These are phyloP conservation scores for Drosophila littoralis DNA, from an alignment of 1,140 invertebrate species.

Conservation along the genomic window DNA sequence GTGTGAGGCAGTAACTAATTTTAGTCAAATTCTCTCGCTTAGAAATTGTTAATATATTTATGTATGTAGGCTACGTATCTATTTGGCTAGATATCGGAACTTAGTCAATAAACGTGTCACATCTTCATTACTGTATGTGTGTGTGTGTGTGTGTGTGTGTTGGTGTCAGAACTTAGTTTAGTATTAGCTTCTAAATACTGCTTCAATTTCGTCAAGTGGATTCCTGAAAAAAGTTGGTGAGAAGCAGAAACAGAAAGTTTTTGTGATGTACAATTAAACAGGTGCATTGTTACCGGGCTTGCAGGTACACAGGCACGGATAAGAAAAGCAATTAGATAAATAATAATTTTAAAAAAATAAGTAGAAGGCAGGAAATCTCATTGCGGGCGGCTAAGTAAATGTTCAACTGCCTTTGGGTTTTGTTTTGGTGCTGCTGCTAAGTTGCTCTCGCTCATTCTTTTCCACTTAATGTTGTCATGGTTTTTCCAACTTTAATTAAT, in stretches of 20 bases:
- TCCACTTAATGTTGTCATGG: conserved; percentile 37
- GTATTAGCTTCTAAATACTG: conserved; percentile 84
- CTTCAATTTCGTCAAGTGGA: conserved; percentile 84
- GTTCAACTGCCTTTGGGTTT: conserved; percentile 28
- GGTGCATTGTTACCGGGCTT: conserved; percentile 46
- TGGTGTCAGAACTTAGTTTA: conserved; percentile 62
- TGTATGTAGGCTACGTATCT: conserved; percentile 34
- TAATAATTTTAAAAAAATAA: conserved; percentile 53
- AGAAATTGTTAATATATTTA: conserved; percentile 42
- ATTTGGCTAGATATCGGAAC: conserved; percentile 51
- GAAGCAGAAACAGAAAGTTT: conserved; percentile 75
- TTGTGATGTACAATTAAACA: conserved; percentile 61
- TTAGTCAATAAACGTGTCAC: conserved; percentile 67
- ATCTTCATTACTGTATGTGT: conserved; percentile 55
- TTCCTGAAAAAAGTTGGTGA: conserved; percentile 80
- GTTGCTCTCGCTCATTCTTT: conserved; percentile 21
- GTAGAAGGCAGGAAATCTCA: conserved; percentile 29
- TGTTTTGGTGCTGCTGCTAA: conserved; percentile 15
- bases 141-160: conserved; percentile 18
- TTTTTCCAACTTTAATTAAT: conserved; percentile 72
- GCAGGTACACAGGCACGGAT: neutral
- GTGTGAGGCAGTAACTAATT: conserved; percentile 54
- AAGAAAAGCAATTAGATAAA: conserved; percentile 17
- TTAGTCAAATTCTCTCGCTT: conserved; percentile 60
- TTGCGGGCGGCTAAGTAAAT: conserved; percentile 28